phyloP scores from a whole-genome alignment of 1,140 invertebrate genomes.

The Chironomus striatipennis region DNA sequence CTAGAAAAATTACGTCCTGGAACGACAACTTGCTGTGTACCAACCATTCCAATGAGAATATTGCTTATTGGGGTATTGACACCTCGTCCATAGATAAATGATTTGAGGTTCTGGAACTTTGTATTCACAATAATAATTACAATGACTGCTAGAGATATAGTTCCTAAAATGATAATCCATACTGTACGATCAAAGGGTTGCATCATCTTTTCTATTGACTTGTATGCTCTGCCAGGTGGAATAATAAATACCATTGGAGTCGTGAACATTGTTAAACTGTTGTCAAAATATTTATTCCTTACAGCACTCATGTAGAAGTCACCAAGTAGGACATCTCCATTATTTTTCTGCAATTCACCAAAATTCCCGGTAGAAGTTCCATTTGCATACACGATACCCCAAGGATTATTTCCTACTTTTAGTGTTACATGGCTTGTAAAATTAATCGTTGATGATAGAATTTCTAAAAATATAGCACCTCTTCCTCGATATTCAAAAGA shows the following conservation, averaged over 20 bases:
- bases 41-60: not conserved
- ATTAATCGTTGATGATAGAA: not conserved
- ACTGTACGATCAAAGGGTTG: not conserved
- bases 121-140: not conserved
- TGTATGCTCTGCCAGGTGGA: not conserved
- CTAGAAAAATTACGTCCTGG: not conserved
- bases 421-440: not conserved
- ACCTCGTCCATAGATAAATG: not conserved
- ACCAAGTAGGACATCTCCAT: not conserved
- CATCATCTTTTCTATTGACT: not conserved
- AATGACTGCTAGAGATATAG: not conserved
- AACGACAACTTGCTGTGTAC: not conserved
- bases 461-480: not conserved
- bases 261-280: not conserved
- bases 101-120: not conserved
- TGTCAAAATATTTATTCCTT: not conserved
- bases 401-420: not conserved
- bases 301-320: not conserved
- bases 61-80: not conserved
- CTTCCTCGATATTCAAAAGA: not conserved
- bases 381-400: not conserved
- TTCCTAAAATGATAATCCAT: not conserved
- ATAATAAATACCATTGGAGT: not conserved
- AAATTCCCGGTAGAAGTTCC: not conserved
- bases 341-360: not conserved